A percentile compares a stretch with the other conserved stretches of the same genome.
Evolutionary conservation across 2,888 invertebrate genomes (phyloP).

Genomic region (Sinodicranocentrus sp.): DNA sequence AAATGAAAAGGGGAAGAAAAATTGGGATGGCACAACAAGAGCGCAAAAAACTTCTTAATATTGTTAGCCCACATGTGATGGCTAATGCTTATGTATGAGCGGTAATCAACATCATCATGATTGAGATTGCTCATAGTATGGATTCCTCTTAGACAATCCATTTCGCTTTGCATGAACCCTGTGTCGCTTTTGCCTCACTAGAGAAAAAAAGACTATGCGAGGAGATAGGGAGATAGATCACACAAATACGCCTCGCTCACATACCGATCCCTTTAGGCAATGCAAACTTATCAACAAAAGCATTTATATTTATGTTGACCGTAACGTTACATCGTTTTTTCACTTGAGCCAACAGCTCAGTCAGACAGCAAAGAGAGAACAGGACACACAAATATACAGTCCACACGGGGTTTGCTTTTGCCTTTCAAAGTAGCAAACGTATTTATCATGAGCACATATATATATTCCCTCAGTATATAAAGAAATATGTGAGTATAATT

Average conservation of each 20-base stretch:
- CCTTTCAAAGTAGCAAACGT: not conserved
- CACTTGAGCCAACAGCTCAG: slow-evolving; percentile 4
- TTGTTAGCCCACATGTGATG: too few relatives aligned
- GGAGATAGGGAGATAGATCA: not conserved
- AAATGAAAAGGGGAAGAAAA: too few relatives aligned
- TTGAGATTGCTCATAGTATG: not conserved
- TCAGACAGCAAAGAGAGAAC: too few relatives aligned
- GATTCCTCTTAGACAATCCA: not conserved
- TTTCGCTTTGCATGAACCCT: not conserved
- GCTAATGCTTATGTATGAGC: too few relatives aligned
- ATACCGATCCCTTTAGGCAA: slow-evolving; percentile 2
- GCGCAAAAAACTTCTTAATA: too few relatives aligned
- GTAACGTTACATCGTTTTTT: slow-evolving; percentile 30
- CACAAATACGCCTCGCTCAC: not conserved
- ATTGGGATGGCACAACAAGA: too few relatives aligned
- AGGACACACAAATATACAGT: too few relatives aligned
- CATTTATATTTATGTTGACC: slow-evolving; percentile 42
- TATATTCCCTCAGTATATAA: not conserved
- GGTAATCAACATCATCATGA: not conserved
- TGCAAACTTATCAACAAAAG: slow-evolving; percentile 42
- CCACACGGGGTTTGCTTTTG: not conserved
- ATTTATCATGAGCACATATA: too few relatives aligned
- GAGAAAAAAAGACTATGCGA: too few relatives aligned
- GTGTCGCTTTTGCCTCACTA: too few relatives aligned
- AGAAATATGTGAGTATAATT: not conserved